Base-by-base conservation (phyloP, 2,113 vertebrate species). In the Gallinago media region DNA sequence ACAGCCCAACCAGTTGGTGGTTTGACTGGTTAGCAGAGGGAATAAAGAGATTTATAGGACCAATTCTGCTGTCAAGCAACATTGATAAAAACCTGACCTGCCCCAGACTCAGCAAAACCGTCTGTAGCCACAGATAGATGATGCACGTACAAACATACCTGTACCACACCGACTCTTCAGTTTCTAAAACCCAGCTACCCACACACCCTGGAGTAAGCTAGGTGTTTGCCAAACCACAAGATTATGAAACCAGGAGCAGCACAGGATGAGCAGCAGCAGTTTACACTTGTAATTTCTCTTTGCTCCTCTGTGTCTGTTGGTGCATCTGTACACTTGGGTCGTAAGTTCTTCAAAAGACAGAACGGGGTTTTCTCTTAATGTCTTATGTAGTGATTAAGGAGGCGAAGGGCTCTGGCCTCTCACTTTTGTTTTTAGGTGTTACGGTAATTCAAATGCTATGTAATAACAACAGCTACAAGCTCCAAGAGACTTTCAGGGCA, bases 201-300 rank as follows among this genome's bases (percentile, higher is more conserved):
- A 91, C 91, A 42, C 61, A 52, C 9, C 52, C 52, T 29, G 7
- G 38, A 31, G 32, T 72, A 63, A 95, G 15, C 18, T 77, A 52
- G 21, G 34, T 10, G 34, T 47, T 90, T 75, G 76, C 80, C 96
- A 96, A 67, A 78, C 77, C 84, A 85, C 44, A 52, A 38, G 56
- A 78, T 95, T 92, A 78, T 49, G 80, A 87, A 96, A 95, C 52
- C 89, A 80, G 68, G 46, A 92, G 76, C 88, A 54, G 68, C 70
- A 75, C 61, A 87, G 61, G 65, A 67, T 19, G 15, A 89, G 68
- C 38, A 74, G 86, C 80, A 84, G 68, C 50, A 68, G 47, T 77
- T 94, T 54, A 63, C 61, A 61, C 23, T 74, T 52, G 4, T 10
- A 22, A 32, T 94, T 81, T 81, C 42, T 74, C 20, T 91, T 74